Percentiles rank a stretch among this genome's conserved stretches.
Evolutionary conservation across 2,888 invertebrate species (phyloP).

Genomic region (Chrysotoxum bicinctum): DNA sequence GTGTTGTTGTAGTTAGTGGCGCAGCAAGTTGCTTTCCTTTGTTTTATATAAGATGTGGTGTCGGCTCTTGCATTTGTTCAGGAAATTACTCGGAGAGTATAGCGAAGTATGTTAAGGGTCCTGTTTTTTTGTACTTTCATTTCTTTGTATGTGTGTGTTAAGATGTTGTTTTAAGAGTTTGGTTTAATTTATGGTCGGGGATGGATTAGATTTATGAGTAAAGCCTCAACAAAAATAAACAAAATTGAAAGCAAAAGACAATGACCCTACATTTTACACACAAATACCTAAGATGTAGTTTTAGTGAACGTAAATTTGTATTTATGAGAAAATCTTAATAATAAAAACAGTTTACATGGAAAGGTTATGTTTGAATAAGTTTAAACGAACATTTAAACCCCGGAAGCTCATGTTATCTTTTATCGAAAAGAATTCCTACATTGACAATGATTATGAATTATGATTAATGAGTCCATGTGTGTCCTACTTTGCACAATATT

Average conservation of each 20-base stretch:
- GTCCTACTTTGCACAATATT: neutral
- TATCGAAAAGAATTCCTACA: neutral
- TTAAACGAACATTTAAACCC: neutral
- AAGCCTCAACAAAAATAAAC: neutral
- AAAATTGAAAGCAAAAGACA: constrained; percentile 22
- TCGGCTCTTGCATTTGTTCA: constrained; percentile 34
- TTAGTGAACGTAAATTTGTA: neutral
- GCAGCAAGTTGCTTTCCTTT: constrained; percentile 34
- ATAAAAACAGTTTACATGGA: neutral
- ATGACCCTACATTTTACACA: neutral
- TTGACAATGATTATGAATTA: neutral
- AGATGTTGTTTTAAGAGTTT: constrained; percentile 6
- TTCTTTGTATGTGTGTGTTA: neutral
- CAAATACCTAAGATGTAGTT: neutral
- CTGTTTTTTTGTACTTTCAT: constrained; percentile 5
- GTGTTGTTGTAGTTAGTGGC: constrained; percentile 17
- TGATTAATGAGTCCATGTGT: neutral
- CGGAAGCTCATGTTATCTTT: neutral
- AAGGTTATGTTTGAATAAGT: neutral
- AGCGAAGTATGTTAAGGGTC: constrained; percentile 43
- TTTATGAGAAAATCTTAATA: neutral
- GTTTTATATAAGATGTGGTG: constrained; percentile 13
- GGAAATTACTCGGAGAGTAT: constrained; percentile 51
- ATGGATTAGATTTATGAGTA: constrained; percentile 17
- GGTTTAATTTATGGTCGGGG: constrained; percentile 26